Percentiles rank a stretch among this genome's conserved stretches.
phyloP scores from a whole-genome alignment of 2,797 vertebrate species.

The Choloepus didactylus region DNA sequence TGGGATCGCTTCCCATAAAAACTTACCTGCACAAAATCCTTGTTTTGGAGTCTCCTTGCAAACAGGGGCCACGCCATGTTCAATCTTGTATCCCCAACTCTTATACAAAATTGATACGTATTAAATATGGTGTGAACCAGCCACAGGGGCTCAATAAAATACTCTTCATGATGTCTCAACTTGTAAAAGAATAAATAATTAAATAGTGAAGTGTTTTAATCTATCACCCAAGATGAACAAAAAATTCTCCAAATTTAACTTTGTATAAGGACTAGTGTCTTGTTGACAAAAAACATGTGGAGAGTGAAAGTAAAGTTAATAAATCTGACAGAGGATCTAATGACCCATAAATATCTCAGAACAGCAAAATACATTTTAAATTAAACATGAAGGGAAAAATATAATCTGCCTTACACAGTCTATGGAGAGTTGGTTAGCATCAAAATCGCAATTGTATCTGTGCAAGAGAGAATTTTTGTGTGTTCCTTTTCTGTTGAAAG shows the following conservation, averaged over 20 bases:
- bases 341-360: conserved; percentile 42
- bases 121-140: not conserved
- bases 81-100: not conserved
- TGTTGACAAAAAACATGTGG: not conserved
- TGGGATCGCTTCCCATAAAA: not conserved
- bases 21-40: not conserved
- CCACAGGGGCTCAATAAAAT: not conserved
- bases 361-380: conserved; percentile 19
- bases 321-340: not conserved
- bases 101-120: not conserved
- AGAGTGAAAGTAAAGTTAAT: not conserved
- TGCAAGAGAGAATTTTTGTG: not conserved
- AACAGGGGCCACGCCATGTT: not conserved
- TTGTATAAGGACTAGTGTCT: not conserved
- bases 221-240: not conserved
- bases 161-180: conserved; percentile 8
- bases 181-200: not conserved
- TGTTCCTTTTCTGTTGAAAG: not conserved
- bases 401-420: not conserved
- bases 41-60: not conserved
- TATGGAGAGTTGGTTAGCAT: not conserved
- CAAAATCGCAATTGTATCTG: not conserved
- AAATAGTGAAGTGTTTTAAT: not conserved
- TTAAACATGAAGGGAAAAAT: not conserved
- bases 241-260: not conserved